Evolutionary conservation across 2,888 invertebrate species (phyloP), one percentile per base, ranked within the genome.

Genomic region (Meteorus colon): DNA sequence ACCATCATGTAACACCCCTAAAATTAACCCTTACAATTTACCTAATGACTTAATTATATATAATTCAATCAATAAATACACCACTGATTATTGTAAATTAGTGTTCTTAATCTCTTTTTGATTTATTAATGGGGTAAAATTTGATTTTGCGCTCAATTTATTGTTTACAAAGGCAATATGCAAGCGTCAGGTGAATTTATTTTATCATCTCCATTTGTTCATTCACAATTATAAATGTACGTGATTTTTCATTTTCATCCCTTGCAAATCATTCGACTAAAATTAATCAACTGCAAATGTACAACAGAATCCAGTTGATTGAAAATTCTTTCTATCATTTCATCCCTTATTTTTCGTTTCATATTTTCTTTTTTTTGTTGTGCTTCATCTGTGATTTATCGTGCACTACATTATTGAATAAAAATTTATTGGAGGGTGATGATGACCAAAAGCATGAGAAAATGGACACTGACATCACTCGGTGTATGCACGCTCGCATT

Each of bases 111-210:
- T 80, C 75, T 82, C 80, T 78, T 80, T 74, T 80, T 82, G 79
- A 84, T 82, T 84, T 84, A 84, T 67, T 8, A 41, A 45, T 31
- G 73, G 83, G 81, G 79, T 86, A 85, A 41, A 85, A 80, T 89
- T 89, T 89, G 89, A 89, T 89, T 88, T 87, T 87, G 85, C 85
- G 89, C 89, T 89, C 89, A 86, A 86, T 87, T 76, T 86, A 86
- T 37, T 79, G 81, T 86, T 86, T 85, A 84, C 84, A 82, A 88
- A 89, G 89, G 89, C 89, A 89, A 88, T 19, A 62, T 86, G 82
- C 79, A 77, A 82, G 82, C 79, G 78, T 82, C 77, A 73, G 74
- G 73, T 77, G 60, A 48, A 66, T 63, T 48, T 12, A 62, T 62
- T 60, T 62, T 41, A 41, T 62, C 34, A 31, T 12, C 70, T 8